Conservation (phyloP, 2,888 invertebrate genomes). For the Hemicrepidius hirtus region DNA sequence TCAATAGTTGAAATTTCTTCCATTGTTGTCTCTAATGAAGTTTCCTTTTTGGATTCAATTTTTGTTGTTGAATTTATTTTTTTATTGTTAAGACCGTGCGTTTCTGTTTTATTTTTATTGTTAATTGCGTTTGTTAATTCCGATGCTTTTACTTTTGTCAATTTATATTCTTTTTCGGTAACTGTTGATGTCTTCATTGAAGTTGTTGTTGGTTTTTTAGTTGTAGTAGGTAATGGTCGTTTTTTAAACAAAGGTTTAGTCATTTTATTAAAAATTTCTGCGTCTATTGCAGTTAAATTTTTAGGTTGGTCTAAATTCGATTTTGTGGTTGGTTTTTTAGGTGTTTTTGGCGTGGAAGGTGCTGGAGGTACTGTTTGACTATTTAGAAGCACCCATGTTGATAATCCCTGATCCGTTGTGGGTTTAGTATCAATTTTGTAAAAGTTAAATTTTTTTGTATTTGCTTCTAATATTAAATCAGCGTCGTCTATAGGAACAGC, state of each 20-base stretch:
- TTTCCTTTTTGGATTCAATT: slow-evolving; percentile 33
- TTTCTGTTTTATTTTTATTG: slow-evolving; percentile 54
- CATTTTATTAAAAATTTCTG: slow-evolving; percentile 50
- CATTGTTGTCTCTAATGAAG: not conserved
- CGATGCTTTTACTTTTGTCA: slow-evolving; percentile 40
- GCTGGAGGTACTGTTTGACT: slow-evolving; percentile 67
- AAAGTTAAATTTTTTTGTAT: slow-evolving; percentile 66
- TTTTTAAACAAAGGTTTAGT: slow-evolving; percentile 66
- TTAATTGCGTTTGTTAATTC: slow-evolving; percentile 55
- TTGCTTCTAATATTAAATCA: slow-evolving; percentile 62
- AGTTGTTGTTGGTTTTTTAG: slow-evolving; percentile 57
- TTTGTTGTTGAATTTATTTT: slow-evolving; percentile 72
- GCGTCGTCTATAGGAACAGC: slow-evolving; percentile 80
- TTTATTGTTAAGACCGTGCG: slow-evolving; percentile 72
- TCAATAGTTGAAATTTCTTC: slow-evolving; percentile 22
- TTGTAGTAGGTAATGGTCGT: slow-evolving; percentile 64
- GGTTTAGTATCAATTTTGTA: slow-evolving; percentile 71
- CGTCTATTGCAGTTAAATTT: slow-evolving; percentile 51
- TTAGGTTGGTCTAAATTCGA: slow-evolving; percentile 54
- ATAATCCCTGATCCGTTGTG: slow-evolving; percentile 80
- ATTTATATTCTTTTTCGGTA: slow-evolving; percentile 59
- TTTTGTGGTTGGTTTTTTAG: slow-evolving; percentile 59
- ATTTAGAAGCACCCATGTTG: slow-evolving; percentile 85
- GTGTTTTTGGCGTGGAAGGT: slow-evolving; percentile 62
- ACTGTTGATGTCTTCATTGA: slow-evolving; percentile 79